Evolutionary conservation across 2,888 invertebrate species (phyloP).

Genomic region (Selenia dentaria): DNA sequence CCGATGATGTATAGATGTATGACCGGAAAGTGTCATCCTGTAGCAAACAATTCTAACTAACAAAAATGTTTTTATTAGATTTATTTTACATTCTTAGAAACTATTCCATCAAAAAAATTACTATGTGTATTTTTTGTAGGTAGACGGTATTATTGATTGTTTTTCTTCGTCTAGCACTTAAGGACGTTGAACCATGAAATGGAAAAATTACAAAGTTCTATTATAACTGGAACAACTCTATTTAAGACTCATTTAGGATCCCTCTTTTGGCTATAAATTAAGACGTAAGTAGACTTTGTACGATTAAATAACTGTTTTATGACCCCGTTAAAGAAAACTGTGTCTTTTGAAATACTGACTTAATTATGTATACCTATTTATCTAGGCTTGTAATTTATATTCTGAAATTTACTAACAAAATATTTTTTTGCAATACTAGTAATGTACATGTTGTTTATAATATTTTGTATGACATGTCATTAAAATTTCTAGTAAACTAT

Average conservation of each 20-base stretch:
- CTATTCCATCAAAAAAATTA: constrained; percentile 37
- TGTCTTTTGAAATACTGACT: too few species aligned
- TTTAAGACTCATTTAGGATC: constrained; percentile 15
- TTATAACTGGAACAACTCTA: constrained; percentile 17
- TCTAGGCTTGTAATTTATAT: too few species aligned
- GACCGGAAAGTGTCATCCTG: constrained; percentile 30
- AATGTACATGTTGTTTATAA: too few species aligned
- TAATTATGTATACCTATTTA: too few species aligned
- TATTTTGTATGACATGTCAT: too few species aligned
- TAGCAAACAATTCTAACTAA: constrained; percentile 45
- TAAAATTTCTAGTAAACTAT: too few species aligned
- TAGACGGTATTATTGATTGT: constrained; percentile 39
- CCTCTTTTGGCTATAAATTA: constrained; percentile 2
- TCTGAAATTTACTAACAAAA: too few species aligned
- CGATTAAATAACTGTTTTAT: too few species aligned
- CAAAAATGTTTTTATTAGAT: constrained; percentile 50
- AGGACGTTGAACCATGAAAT: constrained; percentile 34
- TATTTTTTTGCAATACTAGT: too few species aligned
- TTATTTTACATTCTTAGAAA: constrained; percentile 41
- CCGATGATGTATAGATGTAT: too few species aligned
- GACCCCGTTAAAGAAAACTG: too few species aligned
- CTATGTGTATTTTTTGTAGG: constrained; percentile 34
- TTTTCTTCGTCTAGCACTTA: constrained; percentile 19
- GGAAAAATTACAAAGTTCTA: constrained; percentile 20
- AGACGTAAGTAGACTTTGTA: not conserved